Conservation (phyloP, 1,140 invertebrate genomes). For the Palaemon carinicauda region DNA sequence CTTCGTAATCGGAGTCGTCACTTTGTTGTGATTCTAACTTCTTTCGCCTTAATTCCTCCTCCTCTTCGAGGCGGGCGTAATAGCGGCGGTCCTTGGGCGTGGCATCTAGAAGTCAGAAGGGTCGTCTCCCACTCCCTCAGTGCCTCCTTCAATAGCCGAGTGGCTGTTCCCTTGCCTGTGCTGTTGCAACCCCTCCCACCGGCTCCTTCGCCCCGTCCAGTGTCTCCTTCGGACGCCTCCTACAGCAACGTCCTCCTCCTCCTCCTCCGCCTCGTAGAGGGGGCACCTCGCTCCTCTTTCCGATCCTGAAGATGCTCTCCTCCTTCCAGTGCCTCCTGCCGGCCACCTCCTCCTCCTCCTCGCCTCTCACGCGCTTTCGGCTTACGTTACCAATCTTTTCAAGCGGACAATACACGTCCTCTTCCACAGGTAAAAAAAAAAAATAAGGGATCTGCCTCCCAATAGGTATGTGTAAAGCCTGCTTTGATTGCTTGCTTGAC, state of each 20-base stretch:
- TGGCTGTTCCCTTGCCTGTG: no score
- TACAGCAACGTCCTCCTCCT: not conserved
- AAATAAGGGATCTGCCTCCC: not conserved
- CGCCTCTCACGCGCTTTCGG: not conserved
- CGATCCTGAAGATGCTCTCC: no score
- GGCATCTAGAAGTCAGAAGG: no score
- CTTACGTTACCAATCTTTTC: slow-evolving; percentile 23
- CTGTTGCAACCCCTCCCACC: no score
- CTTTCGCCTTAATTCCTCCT: not conserved
- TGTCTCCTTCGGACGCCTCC: no score
- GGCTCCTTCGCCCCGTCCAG: no score
- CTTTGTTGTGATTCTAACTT: not conserved
- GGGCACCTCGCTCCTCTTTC: no score
- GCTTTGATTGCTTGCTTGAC: not conserved
- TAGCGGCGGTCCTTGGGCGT: no score
- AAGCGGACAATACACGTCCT: not conserved
- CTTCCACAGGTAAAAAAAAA: not conserved
- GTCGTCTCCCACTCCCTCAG: no score
- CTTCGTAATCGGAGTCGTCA: no score
- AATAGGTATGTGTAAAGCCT: not conserved
- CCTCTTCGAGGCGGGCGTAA: not conserved
- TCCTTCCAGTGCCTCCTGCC: not conserved
- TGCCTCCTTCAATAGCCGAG: no score
- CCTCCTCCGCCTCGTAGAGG: not conserved
- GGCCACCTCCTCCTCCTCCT: not conserved